These are phyloP conservation scores for Macrochelys suwanniensis DNA, from an alignment of 2,797 vertebrate genomes.

Conservation along the genomic window DNA sequence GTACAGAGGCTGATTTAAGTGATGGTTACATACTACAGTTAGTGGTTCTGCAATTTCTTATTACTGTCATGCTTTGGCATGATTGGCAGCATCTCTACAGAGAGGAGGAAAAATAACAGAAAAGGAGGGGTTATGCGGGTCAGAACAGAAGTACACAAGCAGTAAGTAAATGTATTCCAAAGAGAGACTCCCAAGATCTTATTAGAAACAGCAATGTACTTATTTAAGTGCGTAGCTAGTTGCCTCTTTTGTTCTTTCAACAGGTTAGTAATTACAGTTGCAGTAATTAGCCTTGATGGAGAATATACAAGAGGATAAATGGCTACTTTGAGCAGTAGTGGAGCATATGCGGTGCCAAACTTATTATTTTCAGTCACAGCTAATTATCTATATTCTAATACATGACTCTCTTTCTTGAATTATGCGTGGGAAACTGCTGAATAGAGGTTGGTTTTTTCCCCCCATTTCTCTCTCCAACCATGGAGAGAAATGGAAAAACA, in stretches of 20 bases:
- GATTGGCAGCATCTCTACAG: slow-evolving; percentile 38
- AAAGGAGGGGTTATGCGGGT: slow-evolving; percentile 34
- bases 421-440: slow-evolving; percentile 85
- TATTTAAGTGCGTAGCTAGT: slow-evolving; percentile 60
- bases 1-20: background rate
- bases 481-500: slow-evolving; percentile 81
- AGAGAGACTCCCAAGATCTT: slow-evolving; percentile 60
- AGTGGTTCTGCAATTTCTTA: background rate
- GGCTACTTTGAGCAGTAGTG: slow-evolving; percentile 75
- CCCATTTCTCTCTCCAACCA: slow-evolving; percentile 77
- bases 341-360: slow-evolving; percentile 76
- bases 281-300: slow-evolving; percentile 82
- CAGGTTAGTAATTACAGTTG: slow-evolving; percentile 85
- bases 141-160: slow-evolving; percentile 47
- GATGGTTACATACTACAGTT: background rate
- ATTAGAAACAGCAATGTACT: slow-evolving; percentile 45
- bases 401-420: slow-evolving; percentile 82
- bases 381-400: slow-evolving; percentile 85
- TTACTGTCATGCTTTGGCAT: background rate
- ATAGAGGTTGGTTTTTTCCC: slow-evolving; percentile 70
- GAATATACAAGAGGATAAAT: slow-evolving; percentile 80
- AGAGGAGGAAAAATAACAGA: slow-evolving; percentile 24
- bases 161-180: slow-evolving; percentile 3
- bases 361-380: slow-evolving; percentile 82
- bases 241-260: slow-evolving; percentile 83